Conservation (phyloP, 2,797 vertebrate genomes). For the Momotus momota region DNA sequence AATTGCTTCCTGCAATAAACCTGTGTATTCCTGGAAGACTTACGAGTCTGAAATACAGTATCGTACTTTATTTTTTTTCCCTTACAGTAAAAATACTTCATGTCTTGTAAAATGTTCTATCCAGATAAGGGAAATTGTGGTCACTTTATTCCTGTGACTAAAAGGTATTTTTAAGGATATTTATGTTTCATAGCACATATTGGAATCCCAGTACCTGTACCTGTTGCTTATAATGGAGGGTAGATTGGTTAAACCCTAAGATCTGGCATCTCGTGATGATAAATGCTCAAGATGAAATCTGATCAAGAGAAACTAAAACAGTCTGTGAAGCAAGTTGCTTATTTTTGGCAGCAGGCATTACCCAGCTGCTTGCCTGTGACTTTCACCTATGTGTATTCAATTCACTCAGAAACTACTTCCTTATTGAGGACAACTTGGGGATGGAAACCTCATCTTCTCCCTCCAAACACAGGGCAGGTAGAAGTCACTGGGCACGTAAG, state of each 20-base stretch:
- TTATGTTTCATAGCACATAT: not conserved
- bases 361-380: not conserved
- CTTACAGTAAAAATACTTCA: not conserved
- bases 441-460: not conserved
- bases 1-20: conserved; percentile 15
- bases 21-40: not conserved
- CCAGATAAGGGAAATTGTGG: not conserved
- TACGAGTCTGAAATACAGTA: not conserved
- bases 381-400: not conserved
- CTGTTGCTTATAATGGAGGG: not conserved
- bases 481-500: not conserved
- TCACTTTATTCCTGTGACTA: not conserved
- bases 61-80: not conserved
- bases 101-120: not conserved
- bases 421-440: not conserved
- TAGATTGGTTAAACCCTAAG: not conserved
- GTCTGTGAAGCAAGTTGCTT: not conserved
- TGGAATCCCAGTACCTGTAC: not conserved
- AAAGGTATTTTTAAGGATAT: not conserved
- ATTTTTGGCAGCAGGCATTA: not conserved
- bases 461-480: not conserved
- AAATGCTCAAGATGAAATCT: not conserved
- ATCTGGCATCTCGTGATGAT: not conserved
- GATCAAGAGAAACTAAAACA: not conserved
- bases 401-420: not conserved